Evolutionary conservation across 2,797 vertebrate genomes (phyloP).

Genomic region (Platalea minor): DNA sequence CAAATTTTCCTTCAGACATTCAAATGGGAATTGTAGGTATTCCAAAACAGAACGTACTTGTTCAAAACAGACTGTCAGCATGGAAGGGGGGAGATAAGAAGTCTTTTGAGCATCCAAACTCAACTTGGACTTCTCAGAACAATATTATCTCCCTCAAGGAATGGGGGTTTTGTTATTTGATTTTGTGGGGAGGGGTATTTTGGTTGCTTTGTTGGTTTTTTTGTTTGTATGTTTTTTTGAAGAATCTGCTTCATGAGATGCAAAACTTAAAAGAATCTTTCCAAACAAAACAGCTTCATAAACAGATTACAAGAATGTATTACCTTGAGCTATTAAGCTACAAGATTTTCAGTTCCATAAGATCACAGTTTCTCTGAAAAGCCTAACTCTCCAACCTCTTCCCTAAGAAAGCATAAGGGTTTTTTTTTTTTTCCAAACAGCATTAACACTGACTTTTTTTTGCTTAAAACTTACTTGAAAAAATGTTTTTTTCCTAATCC

Average conservation of each 20-base stretch:
- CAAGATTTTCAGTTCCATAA: not conserved
- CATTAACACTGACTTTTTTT: not conserved
- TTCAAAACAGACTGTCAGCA: not conserved
- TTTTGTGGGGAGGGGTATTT: not conserved
- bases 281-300: not conserved
- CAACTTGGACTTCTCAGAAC: not conserved
- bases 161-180: accelerated
- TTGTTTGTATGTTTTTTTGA: not conserved
- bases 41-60: not conserved
- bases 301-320: not conserved
- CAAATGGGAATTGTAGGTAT: not conserved
- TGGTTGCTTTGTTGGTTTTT: not conserved
- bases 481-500: not conserved
- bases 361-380: not conserved
- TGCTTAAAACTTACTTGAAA: not conserved
- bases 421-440: not conserved
- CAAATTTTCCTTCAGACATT: not conserved
- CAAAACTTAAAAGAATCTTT: not conserved
- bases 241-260: not conserved
- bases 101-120: not conserved
- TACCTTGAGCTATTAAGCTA: not conserved
- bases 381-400: not conserved
- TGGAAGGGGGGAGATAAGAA: not conserved
- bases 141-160: not conserved
- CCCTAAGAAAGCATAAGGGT: not conserved